Conservation (phyloP, 2,113 vertebrate genomes). For the Paedocypris sp. region DNA sequence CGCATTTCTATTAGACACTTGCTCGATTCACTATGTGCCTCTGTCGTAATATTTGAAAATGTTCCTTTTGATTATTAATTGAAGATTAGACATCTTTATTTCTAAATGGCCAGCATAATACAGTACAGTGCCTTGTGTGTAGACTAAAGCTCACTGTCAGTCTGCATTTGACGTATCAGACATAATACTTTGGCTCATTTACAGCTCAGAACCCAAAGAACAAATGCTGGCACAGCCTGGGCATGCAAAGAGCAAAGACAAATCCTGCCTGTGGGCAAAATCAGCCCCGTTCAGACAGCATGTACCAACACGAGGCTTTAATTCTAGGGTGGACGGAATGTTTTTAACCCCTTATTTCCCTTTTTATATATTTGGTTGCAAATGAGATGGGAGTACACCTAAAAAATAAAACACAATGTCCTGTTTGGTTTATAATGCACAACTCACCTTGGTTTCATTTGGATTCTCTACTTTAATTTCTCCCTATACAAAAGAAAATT, state of each 20-base stretch:
- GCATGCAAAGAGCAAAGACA: not conserved
- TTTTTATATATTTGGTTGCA: not conserved
- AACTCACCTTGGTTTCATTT: slow-evolving; percentile 75
- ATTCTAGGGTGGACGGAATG: not conserved
- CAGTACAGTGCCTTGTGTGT: too few relatives aligned
- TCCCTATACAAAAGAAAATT: slow-evolving; percentile 61
- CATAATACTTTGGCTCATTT: not conserved
- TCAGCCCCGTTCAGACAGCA: not conserved
- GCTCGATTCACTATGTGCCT: not conserved
- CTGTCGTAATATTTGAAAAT: too few relatives aligned
- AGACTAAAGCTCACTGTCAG: not conserved
- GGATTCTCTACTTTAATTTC: slow-evolving; percentile 79
- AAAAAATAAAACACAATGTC: not conserved
- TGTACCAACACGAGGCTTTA: slow-evolving; percentile 11
- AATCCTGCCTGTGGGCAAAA: slow-evolving; percentile 9
- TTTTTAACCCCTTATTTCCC: not conserved
- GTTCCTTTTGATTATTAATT: too few relatives aligned
- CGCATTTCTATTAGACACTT: too few relatives aligned
- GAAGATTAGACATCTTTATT: too few relatives aligned
- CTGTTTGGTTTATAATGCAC: not conserved
- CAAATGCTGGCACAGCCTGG: not conserved
- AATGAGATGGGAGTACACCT: not conserved
- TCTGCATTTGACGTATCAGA: not conserved
- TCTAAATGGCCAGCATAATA: too few relatives aligned
- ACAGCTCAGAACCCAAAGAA: not conserved